Conservation (phyloP, 2,113 vertebrate genomes). For the Chaetorhynchus papuensis region DNA sequence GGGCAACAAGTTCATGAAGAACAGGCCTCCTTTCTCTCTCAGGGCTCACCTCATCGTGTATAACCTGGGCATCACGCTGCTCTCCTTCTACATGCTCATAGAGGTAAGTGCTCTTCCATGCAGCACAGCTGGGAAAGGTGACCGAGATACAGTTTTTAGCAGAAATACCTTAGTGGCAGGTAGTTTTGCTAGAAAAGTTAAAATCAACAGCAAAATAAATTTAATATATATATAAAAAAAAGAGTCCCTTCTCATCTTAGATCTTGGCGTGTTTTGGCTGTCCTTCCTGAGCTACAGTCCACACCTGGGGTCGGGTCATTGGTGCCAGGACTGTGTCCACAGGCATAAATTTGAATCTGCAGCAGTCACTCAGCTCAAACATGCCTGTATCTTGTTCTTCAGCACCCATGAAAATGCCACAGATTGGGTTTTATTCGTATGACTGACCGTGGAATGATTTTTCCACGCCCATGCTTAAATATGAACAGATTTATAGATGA, state of each 20-base stretch:
- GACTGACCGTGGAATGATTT: background rate
- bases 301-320: background rate
- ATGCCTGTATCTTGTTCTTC: background rate
- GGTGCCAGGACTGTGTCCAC: background rate
- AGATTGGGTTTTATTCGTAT: background rate
- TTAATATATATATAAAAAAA: background rate
- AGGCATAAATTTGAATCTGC: background rate
- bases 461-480: background rate
- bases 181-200: background rate
- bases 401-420: background rate
- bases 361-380: background rate
- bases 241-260: background rate
- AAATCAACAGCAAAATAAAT: background rate
- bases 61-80: slow-evolving; percentile 82
- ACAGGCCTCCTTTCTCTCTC: slow-evolving; percentile 80
- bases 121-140: fast-evolving
- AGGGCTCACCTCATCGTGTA: slow-evolving; percentile 79
- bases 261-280: fast-evolving
- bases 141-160: background rate
- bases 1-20: slow-evolving; percentile 81
- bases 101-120: slow-evolving; percentile 72
- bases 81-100: slow-evolving; percentile 84
- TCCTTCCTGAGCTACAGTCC: background rate
- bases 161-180: background rate
- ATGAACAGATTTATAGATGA: background rate